A percentile compares a stretch with the other conserved stretches of the same genome.
These are phyloP conservation scores for Anas flavirostris DNA, from an alignment of 2,797 vertebrate species.

Conservation along the genomic window DNA sequence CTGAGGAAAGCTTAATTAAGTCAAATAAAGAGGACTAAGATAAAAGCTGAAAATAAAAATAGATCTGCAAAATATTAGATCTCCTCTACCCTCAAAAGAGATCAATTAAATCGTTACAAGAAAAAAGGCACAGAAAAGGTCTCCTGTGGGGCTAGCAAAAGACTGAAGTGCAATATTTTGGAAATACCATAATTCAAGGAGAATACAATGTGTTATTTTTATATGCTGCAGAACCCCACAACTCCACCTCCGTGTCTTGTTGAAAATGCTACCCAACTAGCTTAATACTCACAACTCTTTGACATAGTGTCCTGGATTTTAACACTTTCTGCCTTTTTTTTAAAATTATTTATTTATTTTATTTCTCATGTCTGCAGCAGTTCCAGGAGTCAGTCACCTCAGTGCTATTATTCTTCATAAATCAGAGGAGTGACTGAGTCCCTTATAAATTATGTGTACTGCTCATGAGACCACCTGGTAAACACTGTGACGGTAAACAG, in stretches of 20 bases:
- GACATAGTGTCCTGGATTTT: conserved; percentile 34
- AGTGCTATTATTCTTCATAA: conserved; percentile 27
- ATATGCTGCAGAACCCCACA: conserved; percentile 4
- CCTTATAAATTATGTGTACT: conserved; percentile 7
- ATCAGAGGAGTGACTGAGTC: conserved; percentile 13
- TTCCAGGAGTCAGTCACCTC: not conserved
- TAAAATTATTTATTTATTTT: not conserved
- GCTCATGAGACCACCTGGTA: not conserved
- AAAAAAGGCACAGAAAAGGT: conserved; percentile 27
- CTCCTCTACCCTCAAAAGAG: conserved; percentile 38
- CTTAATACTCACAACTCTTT: not conserved
- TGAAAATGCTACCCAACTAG: conserved; percentile 29
- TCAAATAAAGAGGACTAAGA: conserved; percentile 14
- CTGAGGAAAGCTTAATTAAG: conserved; percentile 59
- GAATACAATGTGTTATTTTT: conserved; percentile 52
- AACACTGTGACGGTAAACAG: conserved; percentile 12
- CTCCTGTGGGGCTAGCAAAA: conserved; percentile 12
- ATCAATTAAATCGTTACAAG: conserved; percentile 48
- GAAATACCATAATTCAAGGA: conserved; percentile 51
- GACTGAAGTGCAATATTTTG: conserved; percentile 43
- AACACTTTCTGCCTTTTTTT: conserved; percentile 34
- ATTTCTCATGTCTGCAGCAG: not conserved
- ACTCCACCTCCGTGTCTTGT: not conserved
- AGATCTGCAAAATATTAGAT: conserved; percentile 45
- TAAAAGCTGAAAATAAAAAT: conserved; percentile 66